Evolutionary conservation across 1,140 invertebrate species (phyloP).

Genomic region (Zaprionus gabonicus): DNA sequence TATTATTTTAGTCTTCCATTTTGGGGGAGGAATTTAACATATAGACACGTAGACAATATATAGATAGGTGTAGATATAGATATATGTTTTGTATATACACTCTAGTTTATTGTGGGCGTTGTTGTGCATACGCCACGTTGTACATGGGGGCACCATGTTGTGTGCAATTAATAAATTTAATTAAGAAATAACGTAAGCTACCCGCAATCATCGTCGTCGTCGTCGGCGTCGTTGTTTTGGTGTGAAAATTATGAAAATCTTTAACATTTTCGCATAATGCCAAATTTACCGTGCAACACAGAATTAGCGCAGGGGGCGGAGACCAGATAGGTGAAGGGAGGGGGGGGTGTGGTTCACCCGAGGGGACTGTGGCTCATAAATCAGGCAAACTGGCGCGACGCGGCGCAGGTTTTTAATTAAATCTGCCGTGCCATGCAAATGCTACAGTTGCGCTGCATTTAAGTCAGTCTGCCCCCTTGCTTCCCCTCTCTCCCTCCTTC

Average conservation of each 20-base stretch:
- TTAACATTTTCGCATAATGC: conserved; percentile 56
- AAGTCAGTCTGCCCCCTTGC: conserved; percentile 8
- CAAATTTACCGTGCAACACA: conserved; percentile 66
- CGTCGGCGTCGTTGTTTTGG: conserved; percentile 52
- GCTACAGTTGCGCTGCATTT: conserved; percentile 36
- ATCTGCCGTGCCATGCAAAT: conserved; percentile 36
- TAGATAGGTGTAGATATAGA: neutral
- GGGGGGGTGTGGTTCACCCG: no score
- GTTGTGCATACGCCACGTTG: conserved; percentile 62
- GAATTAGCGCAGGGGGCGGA: conserved; percentile 36
- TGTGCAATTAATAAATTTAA: conserved; percentile 83
- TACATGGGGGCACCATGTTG: conserved; percentile 61
- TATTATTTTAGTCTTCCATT: conserved; percentile 21
- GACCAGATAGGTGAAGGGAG: neutral
- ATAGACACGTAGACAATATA: neutral
- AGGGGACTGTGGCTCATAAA: conserved; percentile 33
- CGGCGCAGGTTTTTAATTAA: conserved; percentile 38
- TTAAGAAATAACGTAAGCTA: conserved; percentile 75
- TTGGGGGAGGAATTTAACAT: conserved; percentile 19
- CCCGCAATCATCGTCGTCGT: conserved; percentile 47
- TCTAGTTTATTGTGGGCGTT: conserved; percentile 36
- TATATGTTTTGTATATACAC: no score
- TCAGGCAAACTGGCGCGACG: conserved; percentile 11
- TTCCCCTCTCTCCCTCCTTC: neutral
- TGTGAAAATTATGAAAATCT: conserved; percentile 83